Base-by-base conservation (phyloP, 2,113 vertebrate genomes). In the Microtus richardsoni region DNA sequence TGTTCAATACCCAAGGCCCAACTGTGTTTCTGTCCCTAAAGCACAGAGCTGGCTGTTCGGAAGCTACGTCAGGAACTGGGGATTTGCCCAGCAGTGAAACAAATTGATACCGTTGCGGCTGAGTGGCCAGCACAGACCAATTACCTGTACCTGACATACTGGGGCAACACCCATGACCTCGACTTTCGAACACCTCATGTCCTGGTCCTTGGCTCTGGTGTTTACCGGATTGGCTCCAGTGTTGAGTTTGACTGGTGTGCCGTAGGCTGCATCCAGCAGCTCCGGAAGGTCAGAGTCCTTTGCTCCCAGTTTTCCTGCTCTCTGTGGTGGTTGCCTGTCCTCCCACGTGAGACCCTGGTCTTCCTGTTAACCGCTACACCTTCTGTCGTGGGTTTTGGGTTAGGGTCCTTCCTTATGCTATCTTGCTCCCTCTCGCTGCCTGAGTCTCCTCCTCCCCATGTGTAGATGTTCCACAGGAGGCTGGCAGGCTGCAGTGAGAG, bases 231-330 rank as follows among this genome's bases (percentile, higher is more conserved):
- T 0, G 99, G 99, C 98, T 99, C 99, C 98, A 99, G 99, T 0
- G 99, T 99, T 0, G 99, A 99, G 97, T 99, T 99, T 0, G 99
- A 99, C 91, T 99, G 99, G 99, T 99, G 99, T 0, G 99, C 99
- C 0, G 99, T 99, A 0, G 99, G 99, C 26, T 99, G 99, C 98
- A 99, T 99, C 98, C 99, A 98, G 68, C 99, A 99, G 98, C 99
- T 99, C 77, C 98, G 99, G 78, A 99, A 99, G 99, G 99, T 99
- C 6, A 5, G 52, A 16, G 88, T 47, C 47, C 4, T 0, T 73
- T 41, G 47, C 88, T 47, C 10, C 0, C 36, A 2, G 14, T 22
- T 41, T 26, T 60, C 73, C 47, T 88, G 73, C 66, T 64, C 1
- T 66, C 26, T 28, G 30, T 60, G 19, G 13, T 44, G 7, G 0